These are phyloP conservation scores for Brenthis hecate DNA, from an alignment of 2,888 invertebrate species.

Conservation along the genomic window DNA sequence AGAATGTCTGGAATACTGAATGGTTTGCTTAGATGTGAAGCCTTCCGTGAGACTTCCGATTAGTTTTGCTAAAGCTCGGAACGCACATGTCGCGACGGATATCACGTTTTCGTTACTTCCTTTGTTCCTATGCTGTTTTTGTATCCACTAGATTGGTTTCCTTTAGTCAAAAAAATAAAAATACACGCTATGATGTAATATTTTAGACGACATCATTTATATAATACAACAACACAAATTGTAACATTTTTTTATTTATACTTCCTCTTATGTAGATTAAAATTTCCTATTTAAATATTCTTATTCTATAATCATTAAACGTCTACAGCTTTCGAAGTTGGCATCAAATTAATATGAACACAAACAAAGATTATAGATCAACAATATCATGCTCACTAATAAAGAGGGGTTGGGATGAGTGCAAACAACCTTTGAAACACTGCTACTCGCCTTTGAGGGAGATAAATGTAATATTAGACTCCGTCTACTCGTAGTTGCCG, in stretches of 20 bases:
- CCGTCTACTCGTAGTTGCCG: slow-evolving; percentile 47
- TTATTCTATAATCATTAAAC: neutral
- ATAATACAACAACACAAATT: too few species aligned
- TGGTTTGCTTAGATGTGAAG: slow-evolving; percentile 35
- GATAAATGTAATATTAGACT: slow-evolving; percentile 55
- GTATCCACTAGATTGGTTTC: slow-evolving; percentile 19
- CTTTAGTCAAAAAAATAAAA: neutral
- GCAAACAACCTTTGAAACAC: slow-evolving; percentile 51
- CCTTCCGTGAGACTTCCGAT: slow-evolving; percentile 56
- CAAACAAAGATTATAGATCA: neutral
- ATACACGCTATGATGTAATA: slow-evolving; percentile 1
- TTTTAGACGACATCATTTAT: neutral
- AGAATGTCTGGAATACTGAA: slow-evolving; percentile 30
- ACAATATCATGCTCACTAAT: slow-evolving; percentile 2
- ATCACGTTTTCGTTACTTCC: slow-evolving; percentile 70
- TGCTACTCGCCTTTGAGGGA: slow-evolving; percentile 53
- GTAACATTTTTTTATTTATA: too few species aligned
- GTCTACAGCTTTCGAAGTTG: neutral
- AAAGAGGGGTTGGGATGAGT: slow-evolving; percentile 28
- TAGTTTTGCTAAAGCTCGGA: slow-evolving; percentile 50
- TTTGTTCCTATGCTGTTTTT: slow-evolving; percentile 52
- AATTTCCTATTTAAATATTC: neutral
- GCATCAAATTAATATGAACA: neutral
- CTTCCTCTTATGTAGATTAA: too few species aligned
- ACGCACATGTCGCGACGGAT: slow-evolving; percentile 58